Evolutionary conservation across 2,888 invertebrate genomes (phyloP).

Genomic region (Drosophila yooni): DNA sequence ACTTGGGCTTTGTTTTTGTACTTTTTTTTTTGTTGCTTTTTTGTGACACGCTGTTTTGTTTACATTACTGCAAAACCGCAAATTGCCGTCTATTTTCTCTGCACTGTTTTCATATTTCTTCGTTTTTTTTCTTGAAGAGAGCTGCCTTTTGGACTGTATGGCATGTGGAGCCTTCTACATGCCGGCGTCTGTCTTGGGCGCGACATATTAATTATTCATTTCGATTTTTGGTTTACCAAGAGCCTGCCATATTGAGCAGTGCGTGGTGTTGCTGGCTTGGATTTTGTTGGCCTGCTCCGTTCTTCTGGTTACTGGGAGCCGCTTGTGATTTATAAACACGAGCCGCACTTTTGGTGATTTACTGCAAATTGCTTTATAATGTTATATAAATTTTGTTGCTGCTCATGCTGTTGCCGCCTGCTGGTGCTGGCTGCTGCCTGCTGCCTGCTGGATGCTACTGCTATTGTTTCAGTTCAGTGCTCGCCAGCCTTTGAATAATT

Average conservation of each 20-base stretch:
- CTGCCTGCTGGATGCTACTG: slow-evolving; percentile 2
- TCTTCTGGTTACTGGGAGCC: slow-evolving; percentile 22
- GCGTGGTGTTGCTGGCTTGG: slow-evolving; percentile 9
- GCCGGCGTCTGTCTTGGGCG: slow-evolving; percentile 58
- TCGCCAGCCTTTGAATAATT: slow-evolving; percentile 70
- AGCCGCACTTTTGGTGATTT: slow-evolving; percentile 74
- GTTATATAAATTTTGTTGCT: slow-evolving; percentile 71
- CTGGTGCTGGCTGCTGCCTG: background rate
- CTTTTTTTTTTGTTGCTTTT: slow-evolving; percentile 31
- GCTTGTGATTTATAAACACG: slow-evolving; percentile 78
- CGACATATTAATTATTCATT: slow-evolving; percentile 81
- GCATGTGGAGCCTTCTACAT: slow-evolving; percentile 30
- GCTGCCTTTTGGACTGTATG: slow-evolving; percentile 17
- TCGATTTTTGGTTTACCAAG: slow-evolving; percentile 68
- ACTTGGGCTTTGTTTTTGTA: slow-evolving; percentile 34
- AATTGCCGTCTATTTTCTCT: slow-evolving; percentile 41
- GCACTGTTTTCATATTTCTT: background rate
- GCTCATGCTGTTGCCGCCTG: slow-evolving; percentile 30
- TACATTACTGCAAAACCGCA: slow-evolving; percentile 50
- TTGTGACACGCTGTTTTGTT: slow-evolving; percentile 48
- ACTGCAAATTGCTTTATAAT: slow-evolving; percentile 81
- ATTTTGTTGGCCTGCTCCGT: background rate
- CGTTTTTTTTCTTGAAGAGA: slow-evolving; percentile 22
- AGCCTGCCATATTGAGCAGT: slow-evolving; percentile 18
- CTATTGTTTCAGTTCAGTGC: slow-evolving; percentile 1